Percentiles rank a stretch among this genome's conserved stretches.
Evolutionary conservation across 2,888 invertebrate genomes (phyloP).

Genomic region (Tetragonula carbonaria): DNA sequence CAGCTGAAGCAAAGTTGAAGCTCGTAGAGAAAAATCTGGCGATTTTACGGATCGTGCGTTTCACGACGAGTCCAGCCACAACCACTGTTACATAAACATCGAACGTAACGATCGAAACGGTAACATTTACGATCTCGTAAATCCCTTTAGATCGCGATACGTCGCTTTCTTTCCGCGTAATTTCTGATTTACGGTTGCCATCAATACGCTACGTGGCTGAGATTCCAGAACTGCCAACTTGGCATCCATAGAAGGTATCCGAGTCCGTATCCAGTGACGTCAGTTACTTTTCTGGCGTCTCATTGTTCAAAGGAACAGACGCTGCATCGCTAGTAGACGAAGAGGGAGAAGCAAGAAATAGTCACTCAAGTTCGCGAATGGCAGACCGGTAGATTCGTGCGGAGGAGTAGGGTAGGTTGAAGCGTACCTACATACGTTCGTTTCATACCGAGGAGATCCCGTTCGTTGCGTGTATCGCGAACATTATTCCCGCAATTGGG

Average conservation of each 20-base stretch:
- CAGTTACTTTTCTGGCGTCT: slow-evolving; percentile 66
- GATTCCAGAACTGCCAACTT: slow-evolving; percentile 59
- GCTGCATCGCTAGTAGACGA: slow-evolving; percentile 59
- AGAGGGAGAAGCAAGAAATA: slow-evolving; percentile 54
- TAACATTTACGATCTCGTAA: slow-evolving; percentile 48
- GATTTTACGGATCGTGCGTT: slow-evolving; percentile 17
- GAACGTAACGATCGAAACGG: slow-evolving; percentile 20
- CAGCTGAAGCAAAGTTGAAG: background rate
- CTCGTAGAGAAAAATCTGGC: background rate
- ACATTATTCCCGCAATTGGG: slow-evolving; percentile 26
- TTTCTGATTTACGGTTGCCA: slow-evolving; percentile 34
- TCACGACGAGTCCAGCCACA: background rate
- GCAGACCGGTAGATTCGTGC: slow-evolving; percentile 68
- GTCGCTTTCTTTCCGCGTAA: slow-evolving; percentile 35
- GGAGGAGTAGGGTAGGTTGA: slow-evolving; percentile 73
- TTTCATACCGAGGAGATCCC: slow-evolving; percentile 32
- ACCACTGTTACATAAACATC: slow-evolving; percentile 3
- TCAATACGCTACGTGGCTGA: slow-evolving; percentile 59
- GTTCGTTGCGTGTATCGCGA: background rate
- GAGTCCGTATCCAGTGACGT: slow-evolving; percentile 73
- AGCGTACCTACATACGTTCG: slow-evolving; percentile 39
- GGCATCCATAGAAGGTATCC: slow-evolving; percentile 74
- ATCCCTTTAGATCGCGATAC: slow-evolving; percentile 28
- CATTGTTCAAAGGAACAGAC: slow-evolving; percentile 66
- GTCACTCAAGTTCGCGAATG: slow-evolving; percentile 66